Evolutionary conservation across 1,140 invertebrate species (phyloP).

Genomic region (Drosophila micromelanica): DNA sequence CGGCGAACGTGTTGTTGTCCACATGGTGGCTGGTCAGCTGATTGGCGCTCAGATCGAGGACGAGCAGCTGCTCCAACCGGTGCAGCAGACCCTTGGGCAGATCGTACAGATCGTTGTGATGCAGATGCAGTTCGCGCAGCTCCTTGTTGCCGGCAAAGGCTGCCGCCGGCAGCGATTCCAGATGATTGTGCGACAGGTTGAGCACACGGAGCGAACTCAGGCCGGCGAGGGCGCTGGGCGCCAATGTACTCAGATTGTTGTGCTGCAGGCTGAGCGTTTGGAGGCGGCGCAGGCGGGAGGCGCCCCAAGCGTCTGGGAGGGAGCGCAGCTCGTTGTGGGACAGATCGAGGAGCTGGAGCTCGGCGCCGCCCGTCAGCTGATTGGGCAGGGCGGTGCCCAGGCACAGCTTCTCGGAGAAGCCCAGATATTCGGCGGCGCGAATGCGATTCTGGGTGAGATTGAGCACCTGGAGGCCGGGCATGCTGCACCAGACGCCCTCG

Average conservation of each 20-base stretch:
- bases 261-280: slow-evolving; percentile 90
- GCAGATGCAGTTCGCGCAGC: slow-evolving; percentile 90
- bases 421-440: slow-evolving; percentile 88
- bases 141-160: slow-evolving; percentile 89
- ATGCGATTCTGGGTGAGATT: slow-evolving; percentile 91
- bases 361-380: slow-evolving; percentile 75
- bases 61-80: slow-evolving; percentile 88
- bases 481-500: slow-evolving; percentile 88
- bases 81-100: slow-evolving; percentile 89
- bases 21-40: slow-evolving; percentile 89
- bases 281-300: slow-evolving; percentile 88
- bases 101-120: slow-evolving; percentile 90
- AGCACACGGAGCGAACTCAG: slow-evolving; percentile 89
- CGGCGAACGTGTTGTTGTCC: slow-evolving; percentile 88
- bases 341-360: slow-evolving; percentile 89
- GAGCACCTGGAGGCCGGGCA: slow-evolving; percentile 89
- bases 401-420: slow-evolving; percentile 86
- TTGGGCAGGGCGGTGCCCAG: slow-evolving; percentile 30
- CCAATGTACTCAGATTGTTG: slow-evolving; percentile 89
- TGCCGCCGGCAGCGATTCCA: slow-evolving; percentile 89
- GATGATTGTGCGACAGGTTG: slow-evolving; percentile 91
- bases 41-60: slow-evolving; percentile 90
- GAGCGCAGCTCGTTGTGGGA: slow-evolving; percentile 89
- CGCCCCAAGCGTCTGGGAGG: slow-evolving; percentile 88
- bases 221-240: slow-evolving; percentile 88